These are phyloP conservation scores for Epizoanthus stellaris DNA, from an alignment of 92 coral and sea anemone genomes.

Conservation along the genomic window DNA sequence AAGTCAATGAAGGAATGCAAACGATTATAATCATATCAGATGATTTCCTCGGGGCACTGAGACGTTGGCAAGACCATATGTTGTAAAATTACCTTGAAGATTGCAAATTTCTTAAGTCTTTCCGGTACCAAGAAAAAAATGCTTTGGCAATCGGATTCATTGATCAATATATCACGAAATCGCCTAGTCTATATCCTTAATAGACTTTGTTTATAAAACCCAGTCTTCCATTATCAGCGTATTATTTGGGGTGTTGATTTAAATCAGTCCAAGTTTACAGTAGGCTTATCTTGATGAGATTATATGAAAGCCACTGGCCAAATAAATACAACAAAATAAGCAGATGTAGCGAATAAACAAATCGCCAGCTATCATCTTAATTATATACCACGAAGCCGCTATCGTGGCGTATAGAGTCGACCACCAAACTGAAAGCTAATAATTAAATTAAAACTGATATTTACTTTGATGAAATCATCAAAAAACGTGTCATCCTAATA, in stretches of 20 bases:
- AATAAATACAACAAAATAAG: too few relatives aligned
- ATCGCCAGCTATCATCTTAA: too few relatives aligned
- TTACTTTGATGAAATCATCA: neutral
- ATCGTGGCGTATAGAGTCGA: too few relatives aligned
- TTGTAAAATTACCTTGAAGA: neutral
- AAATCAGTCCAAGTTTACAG: neutral
- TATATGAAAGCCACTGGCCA: neutral
- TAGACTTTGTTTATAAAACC: slow-evolving; percentile 16
- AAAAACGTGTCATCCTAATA: neutral
- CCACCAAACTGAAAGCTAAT: neutral
- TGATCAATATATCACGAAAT: neutral
- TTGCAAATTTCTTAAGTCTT: slow-evolving; percentile 14
- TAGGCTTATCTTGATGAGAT: neutral
- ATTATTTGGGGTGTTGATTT: slow-evolving; percentile 10
- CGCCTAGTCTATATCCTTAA: neutral
- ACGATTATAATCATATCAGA: too few relatives aligned
- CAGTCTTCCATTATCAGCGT: slow-evolving; percentile 3
- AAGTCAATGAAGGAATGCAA: too few relatives aligned
- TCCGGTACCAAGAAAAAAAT: slow-evolving; percentile 23
- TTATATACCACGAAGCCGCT: neutral
- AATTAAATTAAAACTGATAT: too few relatives aligned
- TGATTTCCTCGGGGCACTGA: too few relatives aligned
- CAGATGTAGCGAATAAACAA: neutral
- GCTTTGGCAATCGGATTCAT: neutral
- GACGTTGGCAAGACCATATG: slow-evolving; percentile 5